Base-by-base conservation (phyloP, 2,888 invertebrate species). In the Scaeva pyrastri region DNA sequence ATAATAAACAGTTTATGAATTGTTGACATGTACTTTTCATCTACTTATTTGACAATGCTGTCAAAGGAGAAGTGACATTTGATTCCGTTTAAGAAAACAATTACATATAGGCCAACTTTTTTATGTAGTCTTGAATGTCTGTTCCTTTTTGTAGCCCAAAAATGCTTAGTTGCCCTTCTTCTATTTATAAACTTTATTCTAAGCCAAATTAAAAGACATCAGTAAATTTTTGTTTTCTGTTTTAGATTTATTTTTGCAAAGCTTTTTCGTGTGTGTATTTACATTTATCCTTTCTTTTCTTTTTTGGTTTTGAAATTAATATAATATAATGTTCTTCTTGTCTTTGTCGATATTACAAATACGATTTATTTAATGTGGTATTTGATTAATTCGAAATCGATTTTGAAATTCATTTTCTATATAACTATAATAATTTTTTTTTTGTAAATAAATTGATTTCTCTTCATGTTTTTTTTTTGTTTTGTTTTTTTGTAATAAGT, bases 231-330 rank as follows among this genome's bases (percentile, higher is more conserved):
- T 52, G 52, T 60, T 60, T 60, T 60, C 26, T 71, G 50, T 85
- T 84, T 74, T 76, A 82, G 74, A 78, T 86, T 86, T 82, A 82
- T 84, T 86, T 85, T 86, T 86, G 86, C 86, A 82, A 86, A 86
- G 86, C 86, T 82, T 86, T 48, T 76, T 82, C 74, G 77, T 86
- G 82, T 86, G 85, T 86, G 86, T 86, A 86, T 86, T 86, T 86
- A 86, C 86, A 86, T 74, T 74, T 82, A 71, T 79, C 39, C 19
- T 74, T 45, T 55, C 39, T 71, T 23, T 31, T 72, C 16, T 70
- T 45, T 36, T 36, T 79, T 23, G 23, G 50, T n/a, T 41, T 56
- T 60, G 14, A 60, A 58, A 66, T 48, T 48, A 52, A 52, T 68
- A 50, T 19, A 58, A 60, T 41, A 55, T 64, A 66, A 55, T 74